These are phyloP conservation scores for Macaria liturata DNA, from an alignment of 2,888 invertebrate species.

Conservation along the genomic window DNA sequence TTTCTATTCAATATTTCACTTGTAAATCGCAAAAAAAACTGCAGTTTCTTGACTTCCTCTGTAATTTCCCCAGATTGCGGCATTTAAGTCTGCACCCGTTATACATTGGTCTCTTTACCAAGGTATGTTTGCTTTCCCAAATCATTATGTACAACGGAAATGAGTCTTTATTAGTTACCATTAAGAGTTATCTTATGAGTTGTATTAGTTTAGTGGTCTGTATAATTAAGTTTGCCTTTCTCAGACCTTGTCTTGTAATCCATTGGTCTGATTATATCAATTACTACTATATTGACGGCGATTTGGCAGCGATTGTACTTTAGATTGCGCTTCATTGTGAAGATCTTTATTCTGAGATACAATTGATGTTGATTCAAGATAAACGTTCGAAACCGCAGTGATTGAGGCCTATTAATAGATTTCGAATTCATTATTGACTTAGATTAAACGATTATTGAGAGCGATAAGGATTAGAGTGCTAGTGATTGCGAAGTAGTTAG, in stretches of 20 bases:
- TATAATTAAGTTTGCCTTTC: slow-evolving; percentile 28
- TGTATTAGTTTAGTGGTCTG: slow-evolving; percentile 7
- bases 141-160: slow-evolving; percentile 13
- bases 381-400: slow-evolving; percentile 31
- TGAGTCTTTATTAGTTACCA: slow-evolving; percentile 11
- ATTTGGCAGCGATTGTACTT: slow-evolving; percentile 40
- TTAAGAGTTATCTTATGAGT: slow-evolving; percentile 11
- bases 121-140: slow-evolving; percentile 27
- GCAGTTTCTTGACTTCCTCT: slow-evolving; percentile 45
- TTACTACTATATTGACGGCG: slow-evolving; percentile 51
- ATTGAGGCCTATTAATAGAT: slow-evolving; percentile 31
- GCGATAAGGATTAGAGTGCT: slow-evolving; percentile 19
- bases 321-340: slow-evolving; percentile 21
- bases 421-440: slow-evolving; percentile 17
- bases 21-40: slow-evolving; percentile 21
- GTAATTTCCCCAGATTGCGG: slow-evolving; percentile 54
- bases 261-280: slow-evolving; percentile 60
- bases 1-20: slow-evolving; percentile 9
- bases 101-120: slow-evolving; percentile 30
- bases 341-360: slow-evolving; percentile 25
- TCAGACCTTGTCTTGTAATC: slow-evolving; percentile 49
- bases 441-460: slow-evolving; percentile 15
- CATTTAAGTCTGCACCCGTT: slow-evolving; percentile 45
- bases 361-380: slow-evolving; percentile 26
- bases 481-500: slow-evolving; percentile 9